Evolutionary conservation across 2,888 invertebrate species (phyloP).

Genomic region (Adelognathus sp.): DNA sequence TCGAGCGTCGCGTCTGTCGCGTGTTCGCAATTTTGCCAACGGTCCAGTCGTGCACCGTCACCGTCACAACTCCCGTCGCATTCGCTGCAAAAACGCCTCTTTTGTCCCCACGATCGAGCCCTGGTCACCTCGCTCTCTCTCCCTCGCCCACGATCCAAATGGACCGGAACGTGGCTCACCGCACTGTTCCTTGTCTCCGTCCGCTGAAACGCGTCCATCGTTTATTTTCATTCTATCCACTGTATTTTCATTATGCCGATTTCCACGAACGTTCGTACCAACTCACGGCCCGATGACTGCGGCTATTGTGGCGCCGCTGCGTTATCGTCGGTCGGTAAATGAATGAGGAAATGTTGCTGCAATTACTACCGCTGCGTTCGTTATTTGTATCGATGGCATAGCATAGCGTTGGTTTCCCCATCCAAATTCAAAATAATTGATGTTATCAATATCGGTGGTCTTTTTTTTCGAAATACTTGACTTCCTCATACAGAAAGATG

Average conservation of each 20-base stretch:
- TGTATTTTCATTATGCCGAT: slow-evolving; percentile 28
- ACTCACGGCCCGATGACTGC: too few relatives aligned
- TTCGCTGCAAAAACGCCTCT: not conserved
- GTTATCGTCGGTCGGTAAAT: not conserved
- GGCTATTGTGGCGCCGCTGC: not conserved
- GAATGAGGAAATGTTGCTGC: not conserved
- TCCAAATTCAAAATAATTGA: too few relatives aligned
- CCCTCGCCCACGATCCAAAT: slow-evolving; percentile 6
- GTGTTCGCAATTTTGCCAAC: slow-evolving; percentile 37
- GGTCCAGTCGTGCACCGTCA: slow-evolving; percentile 11
- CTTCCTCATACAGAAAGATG: too few relatives aligned
- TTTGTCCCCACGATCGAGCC: not conserved
- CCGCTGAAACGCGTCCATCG: not conserved
- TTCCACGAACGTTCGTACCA: slow-evolving; percentile 2
- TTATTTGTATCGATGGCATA: not conserved
- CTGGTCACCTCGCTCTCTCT: not conserved
- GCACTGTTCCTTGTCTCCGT: not conserved
- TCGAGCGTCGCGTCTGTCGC: slow-evolving; percentile 12
- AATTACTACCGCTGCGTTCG: not conserved
- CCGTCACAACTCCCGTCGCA: not conserved
- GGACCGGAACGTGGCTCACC: not conserved
- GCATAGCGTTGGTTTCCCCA: too few relatives aligned
- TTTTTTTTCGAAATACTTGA: too few relatives aligned
- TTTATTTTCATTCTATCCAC: slow-evolving; percentile 21
- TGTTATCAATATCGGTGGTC: too few relatives aligned